Base-by-base conservation (phyloP, 2,888 invertebrate species). In the Monopis laevigella region DNA sequence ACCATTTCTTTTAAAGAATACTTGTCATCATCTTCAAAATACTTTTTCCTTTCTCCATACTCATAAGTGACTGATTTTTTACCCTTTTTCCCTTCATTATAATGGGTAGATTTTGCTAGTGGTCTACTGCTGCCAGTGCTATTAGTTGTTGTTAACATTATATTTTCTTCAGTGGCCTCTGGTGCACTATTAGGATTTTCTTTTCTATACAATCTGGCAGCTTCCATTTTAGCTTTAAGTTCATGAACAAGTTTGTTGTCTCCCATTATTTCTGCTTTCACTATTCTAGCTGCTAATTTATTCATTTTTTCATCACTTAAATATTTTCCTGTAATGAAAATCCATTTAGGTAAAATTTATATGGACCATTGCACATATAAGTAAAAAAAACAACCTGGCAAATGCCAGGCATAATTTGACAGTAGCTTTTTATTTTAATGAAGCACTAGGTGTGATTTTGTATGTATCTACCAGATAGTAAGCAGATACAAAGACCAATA, bases 261-360 rank as follows among this genome's bases (percentile, higher is more conserved):
- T 12, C 96, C 97, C 83, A 95, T 86, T 52, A 99, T 86, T 84
- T 98, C 96, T 10, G 98, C 97, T 78, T 96, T 96, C 0, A 98
- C 80, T 47, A 96, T 86, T 73, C 91, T 94, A 2, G 97, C 95
- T 28, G 89, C 94, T 29, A 99, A 65, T 52, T 89, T 88, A 71
- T 98, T 99, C 84, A 96, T 86, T 65, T 98, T 92, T 50, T 88
- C 87, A 67, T 92, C 89, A 32, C 88, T 87, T 12, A 92, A 65
- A 51, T 83, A 81, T 40, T 65, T 57, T 13, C 8, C n/a, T n/a
- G n/a, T n/a, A n/a, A n/a, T n/a, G n/a, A n/a, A n/a, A 30, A 7
- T 3, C 16, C 30, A 30, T 13, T 7, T 5, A 10, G n/a, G n/a
- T n/a, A n/a, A n/a, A n/a, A n/a, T n/a, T n/a, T n/a, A n/a, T n/a